phyloP scores from a whole-genome alignment of 2,888 invertebrate genomes.

The Plagiodera versicolora region DNA sequence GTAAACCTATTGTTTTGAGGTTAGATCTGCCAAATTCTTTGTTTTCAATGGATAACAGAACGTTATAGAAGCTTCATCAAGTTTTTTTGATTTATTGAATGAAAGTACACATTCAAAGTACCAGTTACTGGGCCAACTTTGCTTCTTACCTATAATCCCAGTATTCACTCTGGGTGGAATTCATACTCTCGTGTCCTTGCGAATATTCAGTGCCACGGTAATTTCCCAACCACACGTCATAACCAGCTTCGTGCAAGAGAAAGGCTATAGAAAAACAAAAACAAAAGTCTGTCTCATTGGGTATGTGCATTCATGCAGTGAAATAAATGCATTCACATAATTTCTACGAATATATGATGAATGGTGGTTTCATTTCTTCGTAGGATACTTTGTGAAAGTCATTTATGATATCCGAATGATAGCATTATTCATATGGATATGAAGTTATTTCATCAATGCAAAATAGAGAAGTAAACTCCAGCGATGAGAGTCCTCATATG shows the following conservation, averaged over 20 bases:
- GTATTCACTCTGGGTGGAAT: constrained; percentile 43
- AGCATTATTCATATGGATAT: too few species aligned
- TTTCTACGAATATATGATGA: neutral
- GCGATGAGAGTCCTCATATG: too few species aligned
- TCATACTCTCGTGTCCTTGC: constrained; percentile 44
- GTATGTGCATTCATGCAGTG: neutral
- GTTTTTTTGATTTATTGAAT: too few species aligned
- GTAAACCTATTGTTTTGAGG: too few species aligned
- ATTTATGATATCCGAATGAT: too few species aligned
- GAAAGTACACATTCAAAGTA: too few species aligned
- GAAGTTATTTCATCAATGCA: too few species aligned
- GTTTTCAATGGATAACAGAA: too few species aligned
- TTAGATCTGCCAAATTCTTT: too few species aligned
- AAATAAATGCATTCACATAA: neutral
- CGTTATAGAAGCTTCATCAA: too few species aligned
- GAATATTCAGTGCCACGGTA: constrained; percentile 50
- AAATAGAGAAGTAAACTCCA: neutral
- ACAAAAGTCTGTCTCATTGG: neutral
- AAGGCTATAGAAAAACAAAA: constrained; percentile 41
- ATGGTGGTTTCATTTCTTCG: neutral
- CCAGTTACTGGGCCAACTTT: too few species aligned
- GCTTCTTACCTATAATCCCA: constrained; percentile 49
- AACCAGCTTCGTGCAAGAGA: constrained; percentile 58
- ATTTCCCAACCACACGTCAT: constrained; percentile 61
- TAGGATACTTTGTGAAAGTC: neutral